Evolutionary conservation across 2,113 vertebrate genomes (phyloP), one percentile per base, ranked within the genome.

Genomic region (Gobio gobio): DNA sequence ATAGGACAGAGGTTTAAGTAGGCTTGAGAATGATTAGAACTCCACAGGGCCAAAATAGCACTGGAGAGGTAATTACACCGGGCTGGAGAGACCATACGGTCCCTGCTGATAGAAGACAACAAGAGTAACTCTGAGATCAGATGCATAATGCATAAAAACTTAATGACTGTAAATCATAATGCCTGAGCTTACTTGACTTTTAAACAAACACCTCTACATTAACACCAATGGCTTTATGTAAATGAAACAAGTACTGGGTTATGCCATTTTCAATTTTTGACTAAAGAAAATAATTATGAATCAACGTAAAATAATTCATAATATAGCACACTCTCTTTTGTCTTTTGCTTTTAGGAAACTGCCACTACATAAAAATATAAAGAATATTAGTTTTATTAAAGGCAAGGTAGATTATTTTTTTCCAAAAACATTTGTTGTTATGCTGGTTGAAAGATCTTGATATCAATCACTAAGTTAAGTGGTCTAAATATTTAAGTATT

Each of bases 81-180:
- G 59, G 73, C 64, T 89, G 85, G 89, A 93, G 90, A 85, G 92
- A 84, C 59, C 73, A 76, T 88, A 89, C 92, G 90, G 88, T 90
- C 9, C 87, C 86, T 87, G 90, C 87, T 89, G 89, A 92, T 87
- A 85, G 85, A 90, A 86, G 66, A 88, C 66, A 74, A 20, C 58
- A 66, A 72, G 72, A n/a, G 56, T 77, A 89, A 87, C 72, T 83
- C 68, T 70, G 49, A 87, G 90, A 92, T 89, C 82, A 88, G 77
- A 89, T 93, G 90, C 90, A 94, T 93, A 88, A 93, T 92, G 90
- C 88, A 94, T 91, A 89, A 93, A 85, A 89, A 86, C 89, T 91
- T 93, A 93, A 94, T 66, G 54, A 89, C 77, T 36, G 66, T 82
- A 61, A 63, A 87, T 87, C 51, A 85, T 9, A 2, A 84, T 80